phyloP scores from a whole-genome alignment of 2,113 vertebrate species.

The Rhombomys opimus region DNA sequence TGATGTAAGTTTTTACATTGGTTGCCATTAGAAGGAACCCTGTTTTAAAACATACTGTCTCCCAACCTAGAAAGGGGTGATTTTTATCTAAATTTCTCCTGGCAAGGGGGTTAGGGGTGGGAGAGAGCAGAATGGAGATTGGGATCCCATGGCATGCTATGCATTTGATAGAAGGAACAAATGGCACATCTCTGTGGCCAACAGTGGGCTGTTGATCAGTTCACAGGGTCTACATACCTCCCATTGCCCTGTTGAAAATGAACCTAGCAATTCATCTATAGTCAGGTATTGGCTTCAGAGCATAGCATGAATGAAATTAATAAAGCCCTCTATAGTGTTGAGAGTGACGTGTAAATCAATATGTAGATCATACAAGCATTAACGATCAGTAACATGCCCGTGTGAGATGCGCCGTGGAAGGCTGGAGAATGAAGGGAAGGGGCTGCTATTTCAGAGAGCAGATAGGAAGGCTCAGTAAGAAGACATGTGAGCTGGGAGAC shows the following conservation, averaged over 20 bases:
- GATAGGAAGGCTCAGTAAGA: neutral
- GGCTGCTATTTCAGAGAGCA: neutral
- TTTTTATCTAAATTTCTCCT: slow-evolving; percentile 26
- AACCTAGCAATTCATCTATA: slow-evolving; percentile 5
- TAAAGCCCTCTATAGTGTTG: neutral
- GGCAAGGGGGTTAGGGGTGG: neutral
- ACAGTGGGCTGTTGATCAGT: neutral
- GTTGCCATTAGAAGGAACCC: neutral
- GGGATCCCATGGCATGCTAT: neutral
- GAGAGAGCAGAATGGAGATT: neutral
- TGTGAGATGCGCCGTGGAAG: neutral
- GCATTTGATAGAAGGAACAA: neutral
- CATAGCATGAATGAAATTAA: neutral
- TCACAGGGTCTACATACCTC: neutral
- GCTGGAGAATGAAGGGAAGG: neutral
- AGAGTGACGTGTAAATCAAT: neutral
- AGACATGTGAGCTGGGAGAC: neutral
- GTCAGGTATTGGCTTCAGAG: slow-evolving; percentile 18
- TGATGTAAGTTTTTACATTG: slow-evolving; percentile 92
- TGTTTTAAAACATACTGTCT: slow-evolving; percentile 26
- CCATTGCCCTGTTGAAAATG: neutral
- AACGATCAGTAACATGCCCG: neutral
- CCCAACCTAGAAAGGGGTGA: neutral
- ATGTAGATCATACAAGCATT: neutral
- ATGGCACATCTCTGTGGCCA: neutral